Evolutionary conservation across 2,888 invertebrate genomes (phyloP), one percentile per base, ranked within the genome.

Genomic region (Trilocha varians): DNA sequence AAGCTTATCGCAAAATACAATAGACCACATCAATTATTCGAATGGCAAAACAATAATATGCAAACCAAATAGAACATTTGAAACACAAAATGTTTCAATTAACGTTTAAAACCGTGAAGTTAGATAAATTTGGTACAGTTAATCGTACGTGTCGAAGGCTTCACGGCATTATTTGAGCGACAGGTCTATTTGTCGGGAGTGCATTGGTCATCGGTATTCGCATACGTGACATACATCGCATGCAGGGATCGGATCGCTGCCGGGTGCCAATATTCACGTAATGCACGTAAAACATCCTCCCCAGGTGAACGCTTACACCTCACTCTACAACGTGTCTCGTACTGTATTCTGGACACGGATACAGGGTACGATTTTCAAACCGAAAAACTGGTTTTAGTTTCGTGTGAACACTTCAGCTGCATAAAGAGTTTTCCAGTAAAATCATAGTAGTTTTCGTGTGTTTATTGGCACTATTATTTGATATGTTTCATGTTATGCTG

Each of bases 161-260:
- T 54, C 50, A 38, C 15, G 42, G 33, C 34, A 32, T 37, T 41
- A 41, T 42, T 43, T 41, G 34, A 46, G 32, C 38, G 44, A 44
- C 46, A 42, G 42, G 34, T 41, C 47, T 47, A 44, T 47, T 47
- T 66, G 65, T 70, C 57, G 52, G 47, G 49, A 50, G 52, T 52
- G 53, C 60, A 57, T 53, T 45, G 62, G 60, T 61, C 65, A 65
- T 65, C 58, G 55, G 53, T 63, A 67, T 60, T 49, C 40, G 43
- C 49, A 50, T 53, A 60, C 60, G 57, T 62, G 60, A 55, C 49
- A 50, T 53, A 65, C 63, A 57, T 53, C 52, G 57, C 58, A 62
- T 62, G 53, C 61, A 50, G 48, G 52, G 47, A 45, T 42, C 39
- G 45, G 15, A 34, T 14, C 25, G 25, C 32, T 38, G 40, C 18